Evolutionary conservation across 2,113 vertebrate genomes (phyloP), one percentile per base, ranked within the genome.

Genomic region (Aegotheles bennettii): DNA sequence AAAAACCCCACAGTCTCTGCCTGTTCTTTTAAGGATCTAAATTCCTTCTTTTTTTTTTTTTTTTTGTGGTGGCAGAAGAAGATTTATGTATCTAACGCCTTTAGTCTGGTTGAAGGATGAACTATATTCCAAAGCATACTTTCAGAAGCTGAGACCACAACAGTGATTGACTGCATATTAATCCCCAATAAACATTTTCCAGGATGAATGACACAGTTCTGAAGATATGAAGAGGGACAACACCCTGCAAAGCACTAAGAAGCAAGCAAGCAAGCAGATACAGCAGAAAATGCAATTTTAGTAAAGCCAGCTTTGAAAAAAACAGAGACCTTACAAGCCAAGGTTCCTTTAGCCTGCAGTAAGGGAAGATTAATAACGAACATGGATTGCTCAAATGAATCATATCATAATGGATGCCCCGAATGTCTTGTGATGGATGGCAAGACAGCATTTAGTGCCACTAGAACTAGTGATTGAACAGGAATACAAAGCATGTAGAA

Each of bases 371-470:
- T 84, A 94, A 82, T 94, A 92, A 95, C 64, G 67, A 85, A 83
- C 74, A 59, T 43, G 91, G 81, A 92, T 92, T 70, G 80, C 21
- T 93, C 47, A 90, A 94, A 95, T 93, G 76, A 95, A 96, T 95
- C 71, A 75, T 87, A 91, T 93, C 36, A 35, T 95, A 96, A 96
- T 87, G 73, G 75, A 82, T 94, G 87, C 51, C 84, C 94, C 65
- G 79, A 95, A 93, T 53, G 48, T 89, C 77, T 95, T 75, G 64
- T 94, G 95, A 94, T 85, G 89, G 95, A 94, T 92, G 87, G 69
- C 93, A 85, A 94, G 96, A 94, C 93, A 87, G 79, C 87, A 89
- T 84, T 96, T 92, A 94, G 69, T 87, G 76, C 83, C 71, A 92
- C 56, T 76, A 91, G 65, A 73, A 84, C 50, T 21, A 63, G 35